Base-by-base conservation (phyloP, 2,888 invertebrate genomes). In the Boloria selene region DNA sequence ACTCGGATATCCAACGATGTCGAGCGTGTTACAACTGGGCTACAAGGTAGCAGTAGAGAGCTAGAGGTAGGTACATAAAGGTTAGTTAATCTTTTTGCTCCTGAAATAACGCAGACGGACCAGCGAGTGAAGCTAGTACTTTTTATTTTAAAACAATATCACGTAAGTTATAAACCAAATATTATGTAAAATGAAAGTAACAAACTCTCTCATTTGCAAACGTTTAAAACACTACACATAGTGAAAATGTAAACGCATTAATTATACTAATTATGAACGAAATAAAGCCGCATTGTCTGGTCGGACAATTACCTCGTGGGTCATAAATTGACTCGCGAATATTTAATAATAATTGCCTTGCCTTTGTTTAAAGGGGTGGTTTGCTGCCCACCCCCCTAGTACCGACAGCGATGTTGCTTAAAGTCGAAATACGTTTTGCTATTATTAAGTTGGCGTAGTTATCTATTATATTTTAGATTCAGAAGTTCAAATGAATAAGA, bases 341-440 rank as follows among this genome's bases (percentile, higher is more conserved):
- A 82, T 83, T 83, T 84, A 83, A 84, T 84, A 83, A 84, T 84
- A 87, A 86, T 91, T 89, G 90, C 86, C 86, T 87, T 83, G 84
- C 82, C 90, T 90, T 90, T 90, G 90, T 89, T 90, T 88, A 90
- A 87, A 81, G 79, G 84, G 80, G 79, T 72, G 77, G 76, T 68
- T 70, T 69, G 72, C 74, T 56, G 67, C 75, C 74, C 70, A 72
- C 78, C 77, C 74, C 67, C 75, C 58, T 38, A 0, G 83, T 82
- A 88, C 67, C 14, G 86, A 56, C 61, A 69, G 81, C 73, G 31
- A 38, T 38, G 2, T 38, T 26, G 6, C 7, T 22, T n/a, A 13
- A 13, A 31, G 22, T 0, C 16, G 16, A 49, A 13, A 13, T 31
- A 26, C 31, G 4, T 4, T 26, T 26, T 14, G 17, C 10, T 38